These are phyloP conservation scores for Nyctereutes procyonoides DNA, from an alignment of 2,113 vertebrate genomes.

Conservation along the genomic window DNA sequence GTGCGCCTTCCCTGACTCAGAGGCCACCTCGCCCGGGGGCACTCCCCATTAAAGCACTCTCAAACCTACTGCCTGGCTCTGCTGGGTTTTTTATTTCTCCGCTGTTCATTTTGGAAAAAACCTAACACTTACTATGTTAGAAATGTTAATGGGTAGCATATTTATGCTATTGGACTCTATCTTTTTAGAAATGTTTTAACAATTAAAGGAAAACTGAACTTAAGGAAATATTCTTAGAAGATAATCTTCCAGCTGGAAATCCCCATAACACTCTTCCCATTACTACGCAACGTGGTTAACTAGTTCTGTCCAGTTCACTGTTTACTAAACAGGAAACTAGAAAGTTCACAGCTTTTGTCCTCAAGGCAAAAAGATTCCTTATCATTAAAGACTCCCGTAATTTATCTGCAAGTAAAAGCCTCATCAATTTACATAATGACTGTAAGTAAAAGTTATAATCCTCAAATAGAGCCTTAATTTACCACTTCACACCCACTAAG, in stretches of 20 bases:
- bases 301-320: not conserved
- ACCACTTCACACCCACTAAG: not conserved
- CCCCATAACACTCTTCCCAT: not conserved
- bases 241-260: not conserved
- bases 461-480: not conserved
- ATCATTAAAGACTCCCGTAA: conserved; percentile 40
- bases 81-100: too few relatives aligned
- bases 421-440: conserved; percentile 54
- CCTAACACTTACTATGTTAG: not conserved
- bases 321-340: conserved; percentile 49
- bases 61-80: too few relatives aligned
- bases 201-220: conserved; percentile 57
- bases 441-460: conserved; percentile 50
- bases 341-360: conserved; percentile 25
- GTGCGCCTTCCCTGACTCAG: too few relatives aligned
- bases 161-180: not conserved
- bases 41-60: too few relatives aligned
- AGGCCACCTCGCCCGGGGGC: too few relatives aligned
- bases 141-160: conserved; percentile 8
- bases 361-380: conserved; percentile 51
- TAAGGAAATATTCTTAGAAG: conserved; percentile 54
- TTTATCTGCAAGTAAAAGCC: conserved; percentile 51
- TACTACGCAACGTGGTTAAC: conserved; percentile 4
- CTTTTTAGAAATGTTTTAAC: conserved; percentile 59
- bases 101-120: too few relatives aligned